Evolutionary conservation across 2,113 vertebrate genomes (phyloP).

Genomic region (Oreochromis spilurus): DNA sequence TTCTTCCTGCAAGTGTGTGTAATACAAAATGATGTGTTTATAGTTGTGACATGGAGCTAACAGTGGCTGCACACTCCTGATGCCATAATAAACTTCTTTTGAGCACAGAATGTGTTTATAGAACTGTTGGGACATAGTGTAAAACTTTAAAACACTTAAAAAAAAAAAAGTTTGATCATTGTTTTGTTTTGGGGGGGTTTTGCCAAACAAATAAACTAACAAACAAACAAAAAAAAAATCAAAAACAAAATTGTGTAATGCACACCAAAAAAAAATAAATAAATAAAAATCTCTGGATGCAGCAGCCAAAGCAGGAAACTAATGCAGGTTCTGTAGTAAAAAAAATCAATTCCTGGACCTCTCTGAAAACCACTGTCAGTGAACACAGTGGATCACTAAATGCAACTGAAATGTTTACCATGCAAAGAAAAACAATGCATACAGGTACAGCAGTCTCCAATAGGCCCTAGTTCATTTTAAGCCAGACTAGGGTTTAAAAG

Average conservation of each 20-base stretch:
- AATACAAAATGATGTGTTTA: background rate
- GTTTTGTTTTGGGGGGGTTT: too few relatives aligned
- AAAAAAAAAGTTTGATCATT: background rate
- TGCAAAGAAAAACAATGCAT: background rate
- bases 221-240: background rate
- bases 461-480: background rate
- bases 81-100: background rate
- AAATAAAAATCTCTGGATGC: background rate
- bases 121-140: background rate
- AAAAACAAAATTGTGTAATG: background rate
- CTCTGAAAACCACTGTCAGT: background rate
- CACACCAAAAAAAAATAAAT: background rate
- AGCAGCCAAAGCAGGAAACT: background rate
- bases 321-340: background rate
- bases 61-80: background rate
- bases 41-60: background rate
- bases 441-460: background rate
- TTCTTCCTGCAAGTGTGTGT: rapidly evolving
- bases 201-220: too few relatives aligned
- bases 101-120: background rate
- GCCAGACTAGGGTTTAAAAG: background rate
- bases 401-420: background rate
- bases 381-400: background rate
- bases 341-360: background rate
- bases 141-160: background rate